Percentiles rank a stretch among this genome's conserved stretches.
phyloP scores from a whole-genome alignment of 2,888 invertebrate genomes.

The Andrena minutula region DNA sequence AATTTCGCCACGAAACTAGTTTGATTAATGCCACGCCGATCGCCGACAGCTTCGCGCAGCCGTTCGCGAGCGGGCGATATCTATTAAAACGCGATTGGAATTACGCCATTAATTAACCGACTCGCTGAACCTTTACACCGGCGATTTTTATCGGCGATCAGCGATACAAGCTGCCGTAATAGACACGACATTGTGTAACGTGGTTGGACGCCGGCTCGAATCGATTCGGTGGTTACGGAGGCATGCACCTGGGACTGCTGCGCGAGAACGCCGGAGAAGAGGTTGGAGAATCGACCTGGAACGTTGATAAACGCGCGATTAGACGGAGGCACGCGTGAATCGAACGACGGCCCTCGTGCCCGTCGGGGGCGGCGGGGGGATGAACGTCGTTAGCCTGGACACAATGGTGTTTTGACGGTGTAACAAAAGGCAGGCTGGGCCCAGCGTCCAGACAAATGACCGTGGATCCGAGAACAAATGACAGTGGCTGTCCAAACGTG shows the following conservation, averaged over 20 bases:
- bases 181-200: constrained; percentile 23
- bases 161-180: not conserved
- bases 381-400: constrained; percentile 78
- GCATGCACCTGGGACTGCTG: not conserved
- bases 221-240: not conserved
- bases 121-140: constrained; percentile 44
- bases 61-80: constrained; percentile 37
- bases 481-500: constrained; percentile 78
- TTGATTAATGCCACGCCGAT: constrained; percentile 68
- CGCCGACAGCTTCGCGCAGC: constrained; percentile 62
- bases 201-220: not conserved
- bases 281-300: not conserved
- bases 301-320: constrained; percentile 59
- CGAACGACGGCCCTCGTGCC: constrained; percentile 39
- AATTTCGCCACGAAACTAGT: constrained; percentile 64
- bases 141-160: constrained; percentile 20
- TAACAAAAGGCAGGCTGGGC: constrained; percentile 76
- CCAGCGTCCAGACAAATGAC: constrained; percentile 81
- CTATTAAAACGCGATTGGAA: constrained; percentile 57
- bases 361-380: constrained; percentile 62
- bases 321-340: constrained; percentile 50
- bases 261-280: not conserved
- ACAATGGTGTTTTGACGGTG: constrained; percentile 83
- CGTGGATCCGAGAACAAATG: constrained; percentile 82
- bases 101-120: constrained; percentile 58